Conservation (phyloP, 2,888 invertebrate species). For the Lampropteryx suffumata region DNA sequence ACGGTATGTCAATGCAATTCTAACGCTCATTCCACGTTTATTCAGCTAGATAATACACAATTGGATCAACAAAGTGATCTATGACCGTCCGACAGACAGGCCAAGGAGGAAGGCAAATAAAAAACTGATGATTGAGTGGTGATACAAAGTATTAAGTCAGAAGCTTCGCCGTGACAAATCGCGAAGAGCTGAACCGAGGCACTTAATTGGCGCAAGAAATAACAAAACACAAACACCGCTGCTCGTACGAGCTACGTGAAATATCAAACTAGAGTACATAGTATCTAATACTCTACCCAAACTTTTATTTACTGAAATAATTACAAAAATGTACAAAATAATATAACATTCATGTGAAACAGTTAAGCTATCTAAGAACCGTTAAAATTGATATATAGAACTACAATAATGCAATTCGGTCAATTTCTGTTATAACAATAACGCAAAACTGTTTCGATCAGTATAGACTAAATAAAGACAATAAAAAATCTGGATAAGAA, state of each 20-base stretch:
- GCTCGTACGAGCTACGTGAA: background rate
- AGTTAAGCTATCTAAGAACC: too few species aligned
- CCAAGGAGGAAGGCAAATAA: constrained; percentile 10
- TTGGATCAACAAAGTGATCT: constrained; percentile 11
- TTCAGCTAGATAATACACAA: background rate
- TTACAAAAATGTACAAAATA: too few species aligned
- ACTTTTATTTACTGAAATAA: too few species aligned
- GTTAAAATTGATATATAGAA: too few species aligned
- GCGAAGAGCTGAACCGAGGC: constrained; percentile 16
- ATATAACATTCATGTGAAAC: too few species aligned
- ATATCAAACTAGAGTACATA: background rate
- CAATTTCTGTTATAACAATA: too few species aligned
- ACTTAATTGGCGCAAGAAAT: constrained; percentile 31
- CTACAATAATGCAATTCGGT: too few species aligned
- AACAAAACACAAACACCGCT: constrained; percentile 25
- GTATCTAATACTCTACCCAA: too few species aligned
- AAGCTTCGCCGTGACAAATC: constrained; percentile 22
- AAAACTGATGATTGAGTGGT: constrained; percentile 22
- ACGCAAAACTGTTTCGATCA: too few species aligned
- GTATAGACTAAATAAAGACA: too few species aligned
- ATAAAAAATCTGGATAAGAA: too few species aligned
- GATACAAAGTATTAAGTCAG: constrained; percentile 23
- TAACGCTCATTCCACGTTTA: background rate
- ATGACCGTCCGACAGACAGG: constrained; percentile 14
- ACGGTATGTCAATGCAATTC: background rate